Conservation (phyloP, 1,140 invertebrate species). For the Centruroides sculpturatus region DNA sequence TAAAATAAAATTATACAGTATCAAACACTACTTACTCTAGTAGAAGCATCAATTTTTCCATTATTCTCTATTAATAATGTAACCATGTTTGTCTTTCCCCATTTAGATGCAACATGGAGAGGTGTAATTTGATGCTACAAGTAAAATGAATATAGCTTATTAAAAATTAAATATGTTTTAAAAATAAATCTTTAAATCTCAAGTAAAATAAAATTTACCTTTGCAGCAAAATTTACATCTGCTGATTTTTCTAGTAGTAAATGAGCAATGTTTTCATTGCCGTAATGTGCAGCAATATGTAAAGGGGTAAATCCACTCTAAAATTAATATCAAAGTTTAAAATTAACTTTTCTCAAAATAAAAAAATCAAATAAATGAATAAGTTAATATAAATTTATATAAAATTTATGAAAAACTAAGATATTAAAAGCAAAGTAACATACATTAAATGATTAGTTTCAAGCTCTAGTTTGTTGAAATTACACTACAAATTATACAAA, state of each 20-base stretch:
- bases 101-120: conserved; percentile 85
- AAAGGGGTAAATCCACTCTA: conserved; percentile 92
- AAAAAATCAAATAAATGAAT: no score
- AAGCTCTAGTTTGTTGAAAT: no score
- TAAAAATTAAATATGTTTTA: no score
- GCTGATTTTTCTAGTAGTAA: conserved; percentile 87
- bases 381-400: no score
- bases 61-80: conserved; percentile 77
- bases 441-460: no score
- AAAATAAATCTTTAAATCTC: no score
- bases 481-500: no score
- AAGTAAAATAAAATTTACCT: conserved; percentile 27
- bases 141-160: not conserved
- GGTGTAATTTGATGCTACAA: conserved; percentile 45
- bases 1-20: no score
- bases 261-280: conserved; percentile 45
- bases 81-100: conserved; percentile 97
- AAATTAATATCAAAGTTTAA: not conserved
- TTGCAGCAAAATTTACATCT: conserved; percentile 95
- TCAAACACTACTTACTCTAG: conserved; percentile 29
- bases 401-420: no score
- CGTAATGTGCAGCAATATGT: conserved; percentile 84
- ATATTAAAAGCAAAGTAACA: no score
- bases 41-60: conserved; percentile 87
- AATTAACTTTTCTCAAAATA: no score